phyloP scores from a whole-genome alignment of 2,888 invertebrate genomes.

The Geotrupes spiniger region DNA sequence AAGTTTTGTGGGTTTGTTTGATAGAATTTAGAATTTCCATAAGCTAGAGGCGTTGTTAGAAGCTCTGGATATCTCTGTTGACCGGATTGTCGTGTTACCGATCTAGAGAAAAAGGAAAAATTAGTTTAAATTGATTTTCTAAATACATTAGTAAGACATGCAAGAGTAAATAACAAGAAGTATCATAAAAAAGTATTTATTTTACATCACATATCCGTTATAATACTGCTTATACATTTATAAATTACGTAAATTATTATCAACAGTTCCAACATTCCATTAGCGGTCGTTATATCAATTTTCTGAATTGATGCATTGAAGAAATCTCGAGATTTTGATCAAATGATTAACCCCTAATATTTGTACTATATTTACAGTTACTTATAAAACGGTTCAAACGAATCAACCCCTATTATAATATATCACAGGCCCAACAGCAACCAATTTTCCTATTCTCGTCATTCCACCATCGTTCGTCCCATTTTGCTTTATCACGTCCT shows the following conservation, averaged over 20 bases:
- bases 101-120: slow-evolving; percentile 26
- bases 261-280: background rate
- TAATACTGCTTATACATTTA: background rate
- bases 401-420: slow-evolving; percentile 56
- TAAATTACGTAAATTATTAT: slow-evolving; percentile 1
- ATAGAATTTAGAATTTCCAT: slow-evolving; percentile 3
- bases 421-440: slow-evolving; percentile 72
- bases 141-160: slow-evolving; percentile 11
- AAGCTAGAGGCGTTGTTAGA: slow-evolving; percentile 20
- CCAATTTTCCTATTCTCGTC: slow-evolving; percentile 65
- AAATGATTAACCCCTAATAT: no score
- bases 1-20: no score
- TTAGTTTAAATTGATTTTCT: slow-evolving; percentile 2
- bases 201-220: no score
- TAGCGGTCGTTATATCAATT: no score
- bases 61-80: slow-evolving; percentile 32
- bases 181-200: no score
- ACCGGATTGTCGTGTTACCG: slow-evolving; percentile 30
- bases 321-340: no score
- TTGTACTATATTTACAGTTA: background rate
- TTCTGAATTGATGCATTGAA: no score
- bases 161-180: no score
- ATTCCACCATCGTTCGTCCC: slow-evolving; percentile 32
- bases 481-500: slow-evolving; percentile 50
- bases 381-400: no score